Evolutionary conservation across 2,797 vertebrate species (phyloP), one percentile per base, ranked within the genome.

Genomic region (Alexandromys oeconomus): DNA sequence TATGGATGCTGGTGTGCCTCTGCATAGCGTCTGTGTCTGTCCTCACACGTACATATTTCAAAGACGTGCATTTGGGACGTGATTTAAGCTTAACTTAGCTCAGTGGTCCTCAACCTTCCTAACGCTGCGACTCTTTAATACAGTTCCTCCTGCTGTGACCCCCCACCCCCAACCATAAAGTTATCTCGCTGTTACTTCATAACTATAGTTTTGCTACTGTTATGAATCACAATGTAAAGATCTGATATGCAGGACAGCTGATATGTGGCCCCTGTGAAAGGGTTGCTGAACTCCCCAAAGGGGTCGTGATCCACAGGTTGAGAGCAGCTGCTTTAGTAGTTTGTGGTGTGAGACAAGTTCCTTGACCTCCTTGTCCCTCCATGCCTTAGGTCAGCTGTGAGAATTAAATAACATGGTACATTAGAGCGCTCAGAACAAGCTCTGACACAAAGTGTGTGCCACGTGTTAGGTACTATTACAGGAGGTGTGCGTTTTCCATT

Each of bases 311-410:
- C 6, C 61, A 48, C 19, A 48, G 31, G 29, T 48, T 85, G 81
- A 85, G 29, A 67, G 67, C 3, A 19, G 12, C 59, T 85, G 63
- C 65, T 46, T 23, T 48, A 73, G 79, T 67, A 81, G 79, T 94
- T 92, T 91, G 59, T 92, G 46, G 85, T n/a, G 15, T 80, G 57
- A 97, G 51, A 54, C 63, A 85, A 97, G 57, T 73, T 77, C 74
- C 54, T 92, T 96, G 93, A 94, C n/a, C 6, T 92, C 19, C 12
- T 82, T 76, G 40, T 86, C 15, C 9, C 21, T 94, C 61, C 69
- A 67, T 92, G 89, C 92, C 85, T 31, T 91, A 92, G n/a, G 74
- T 54, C 6, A 89, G 34, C 73, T 85, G 29, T 96, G 65, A 94
- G n/a, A n/a, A 57, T 92, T 89, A 84, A 84, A 93, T 94, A 94